Evolutionary conservation across 2,797 vertebrate genomes (phyloP).

Genomic region (Crocodylus rhombifer): DNA sequence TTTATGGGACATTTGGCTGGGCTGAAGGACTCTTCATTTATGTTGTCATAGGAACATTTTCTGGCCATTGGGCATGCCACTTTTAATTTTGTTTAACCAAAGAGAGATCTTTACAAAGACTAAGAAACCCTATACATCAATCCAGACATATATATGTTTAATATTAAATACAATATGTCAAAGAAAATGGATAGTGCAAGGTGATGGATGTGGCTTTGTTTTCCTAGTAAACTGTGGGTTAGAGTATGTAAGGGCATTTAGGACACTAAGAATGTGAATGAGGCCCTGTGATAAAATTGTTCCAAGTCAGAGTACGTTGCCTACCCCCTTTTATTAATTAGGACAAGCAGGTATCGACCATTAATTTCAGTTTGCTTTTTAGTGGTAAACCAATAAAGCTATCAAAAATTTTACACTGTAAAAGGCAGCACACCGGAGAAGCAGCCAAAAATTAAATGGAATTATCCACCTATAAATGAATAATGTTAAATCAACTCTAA

Average conservation of each 20-base stretch:
- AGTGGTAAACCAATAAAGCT: neutral
- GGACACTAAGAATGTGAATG: neutral
- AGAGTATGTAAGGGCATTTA: accelerated
- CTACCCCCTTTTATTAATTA: neutral
- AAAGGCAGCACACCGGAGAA: neutral
- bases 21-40: neutral
- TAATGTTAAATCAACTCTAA: neutral
- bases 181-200: neutral
- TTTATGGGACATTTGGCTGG: neutral
- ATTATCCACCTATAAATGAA: neutral
- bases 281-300: neutral
- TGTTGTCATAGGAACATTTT: neutral
- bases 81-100: neutral
- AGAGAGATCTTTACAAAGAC: no score
- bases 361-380: neutral
- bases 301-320: accelerated
- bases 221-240: neutral
- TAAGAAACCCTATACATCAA: neutral
- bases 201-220: neutral
- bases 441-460: constrained; percentile 7
- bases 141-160: neutral
- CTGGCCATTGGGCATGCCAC: neutral
- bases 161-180: neutral
- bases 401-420: neutral
- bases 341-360: neutral